Percentiles rank a stretch among this genome's conserved stretches.
phyloP scores from a whole-genome alignment of 2,797 vertebrate genomes.

The Botia almorhae region DNA sequence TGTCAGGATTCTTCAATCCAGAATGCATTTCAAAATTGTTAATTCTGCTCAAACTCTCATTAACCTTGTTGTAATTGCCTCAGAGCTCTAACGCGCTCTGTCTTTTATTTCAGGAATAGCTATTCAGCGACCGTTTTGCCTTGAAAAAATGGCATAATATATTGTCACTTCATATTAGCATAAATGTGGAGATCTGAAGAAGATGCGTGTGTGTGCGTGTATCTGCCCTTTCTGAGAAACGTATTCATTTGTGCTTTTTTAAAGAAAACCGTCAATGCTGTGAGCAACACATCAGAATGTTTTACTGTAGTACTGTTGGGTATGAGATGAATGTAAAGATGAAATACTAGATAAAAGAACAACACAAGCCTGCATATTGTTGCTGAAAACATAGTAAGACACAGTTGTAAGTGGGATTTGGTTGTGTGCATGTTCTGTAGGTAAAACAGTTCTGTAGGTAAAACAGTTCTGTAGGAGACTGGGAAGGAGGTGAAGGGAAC shows the following conservation, averaged over 20 bases:
- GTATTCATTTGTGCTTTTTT: background rate
- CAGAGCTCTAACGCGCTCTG: background rate
- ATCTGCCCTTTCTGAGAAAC: background rate
- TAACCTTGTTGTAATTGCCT: conserved; percentile 21
- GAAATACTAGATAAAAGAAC: background rate
- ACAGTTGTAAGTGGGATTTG: no score
- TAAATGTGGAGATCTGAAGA: conserved; percentile 22
- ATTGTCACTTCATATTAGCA: conserved; percentile 30
- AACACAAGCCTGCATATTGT: background rate
- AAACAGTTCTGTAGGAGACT: no score
- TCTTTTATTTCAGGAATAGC: background rate
- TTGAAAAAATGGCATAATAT: conserved; percentile 20
- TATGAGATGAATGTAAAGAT: background rate
- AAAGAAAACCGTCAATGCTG: background rate
- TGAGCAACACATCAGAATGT: background rate
- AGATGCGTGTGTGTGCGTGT: background rate
- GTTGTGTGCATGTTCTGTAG: no score
- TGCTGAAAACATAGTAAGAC: background rate
- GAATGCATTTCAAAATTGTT: background rate
- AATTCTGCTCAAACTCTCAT: conserved; percentile 23
- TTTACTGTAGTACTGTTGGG: background rate
- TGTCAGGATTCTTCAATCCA: conserved; percentile 7
- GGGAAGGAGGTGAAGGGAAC: no score
- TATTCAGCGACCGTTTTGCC: background rate
- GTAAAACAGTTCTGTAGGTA: no score